Evolutionary conservation across 2,888 invertebrate genomes (phyloP), one percentile per base, ranked within the genome.

Genomic region (Drosophila setosimentum): DNA sequence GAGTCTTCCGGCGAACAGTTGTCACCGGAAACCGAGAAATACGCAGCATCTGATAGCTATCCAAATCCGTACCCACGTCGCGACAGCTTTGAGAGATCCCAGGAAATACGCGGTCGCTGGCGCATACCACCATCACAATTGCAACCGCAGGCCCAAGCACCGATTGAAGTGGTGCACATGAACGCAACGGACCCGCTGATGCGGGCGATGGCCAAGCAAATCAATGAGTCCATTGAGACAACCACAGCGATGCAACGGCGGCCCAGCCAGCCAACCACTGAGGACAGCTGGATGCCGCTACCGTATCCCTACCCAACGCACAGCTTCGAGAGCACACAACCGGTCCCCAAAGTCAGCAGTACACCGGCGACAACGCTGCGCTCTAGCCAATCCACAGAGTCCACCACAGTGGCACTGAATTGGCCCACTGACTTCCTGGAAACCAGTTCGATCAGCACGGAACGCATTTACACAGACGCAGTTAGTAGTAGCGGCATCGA

Each of bases 371-470:
- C 78, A 8, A 74, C 71, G 13, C 40, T 57, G 3, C 40, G 68
- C 6, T 55, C 77, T 32, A 75, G 69, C 2, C 73, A 32, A 4
- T 54, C 63, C 45, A 76, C 69, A 8, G 78, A 83, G 49, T 66
- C 83, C 48, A 70, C 80, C 2, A 71, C 80, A 3, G 61, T 76
- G 6, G 53, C 76, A 2, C 79, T 87, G 21, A 87, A 80, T 59
- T 92, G 91, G 92, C 91, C 92, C 30, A 83, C 88, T 1, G 92
- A 91, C 51, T 92, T 91, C 50, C 64, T 89, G 7, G 82, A 82
- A 0, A 71, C 62, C 10, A 30, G 63, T 6, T 49, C 82, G 1
- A 78, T 50, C 45, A 82, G 74, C 42, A 86, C 83, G 16, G 67
- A 76, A n/a, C 81, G 66, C 16, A 42, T 32, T 21, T 21, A 49